Conservation (phyloP, 2,888 invertebrate genomes). For the Tetrapedia diversipes region DNA sequence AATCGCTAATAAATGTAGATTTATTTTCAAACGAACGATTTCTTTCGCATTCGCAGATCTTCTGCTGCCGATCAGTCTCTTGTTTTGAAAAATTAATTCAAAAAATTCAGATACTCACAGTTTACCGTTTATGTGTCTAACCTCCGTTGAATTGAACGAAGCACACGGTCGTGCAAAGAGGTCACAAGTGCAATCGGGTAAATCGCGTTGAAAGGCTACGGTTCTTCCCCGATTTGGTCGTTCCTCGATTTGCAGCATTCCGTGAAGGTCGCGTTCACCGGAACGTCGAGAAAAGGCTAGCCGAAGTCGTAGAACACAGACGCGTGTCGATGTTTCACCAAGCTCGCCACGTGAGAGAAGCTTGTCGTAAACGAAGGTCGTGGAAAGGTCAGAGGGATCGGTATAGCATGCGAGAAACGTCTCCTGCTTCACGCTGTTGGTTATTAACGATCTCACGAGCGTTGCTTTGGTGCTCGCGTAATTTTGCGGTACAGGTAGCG, state of each 20-base stretch:
- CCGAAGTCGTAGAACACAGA: slow-evolving; percentile 1
- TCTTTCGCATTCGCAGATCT: too few relatives aligned
- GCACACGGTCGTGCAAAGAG: background rate
- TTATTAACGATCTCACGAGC: background rate
- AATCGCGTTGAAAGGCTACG: slow-evolving; percentile 5
- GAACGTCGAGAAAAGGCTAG: slow-evolving; percentile 22
- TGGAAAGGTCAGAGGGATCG: slow-evolving; percentile 59
- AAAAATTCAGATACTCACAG: too few relatives aligned
- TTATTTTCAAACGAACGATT: too few relatives aligned
- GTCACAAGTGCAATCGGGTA: background rate
- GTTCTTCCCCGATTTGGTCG: slow-evolving; percentile 23
- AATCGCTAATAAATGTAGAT: too few relatives aligned
- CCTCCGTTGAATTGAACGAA: background rate
- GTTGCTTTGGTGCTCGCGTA: background rate
- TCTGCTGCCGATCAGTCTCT: too few relatives aligned
- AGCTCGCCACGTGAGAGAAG: slow-evolving; percentile 44
- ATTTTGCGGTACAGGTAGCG: too few relatives aligned
- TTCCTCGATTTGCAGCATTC: slow-evolving; percentile 24
- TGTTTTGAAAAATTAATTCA: too few relatives aligned
- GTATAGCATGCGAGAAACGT: slow-evolving; percentile 34
- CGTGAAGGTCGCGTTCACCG: slow-evolving; percentile 5
- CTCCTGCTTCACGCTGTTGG: background rate
- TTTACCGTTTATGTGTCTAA: too few relatives aligned
- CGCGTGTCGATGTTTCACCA: slow-evolving; percentile 53
- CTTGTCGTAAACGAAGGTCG: slow-evolving; percentile 63